Evolutionary conservation across 1,140 invertebrate species (phyloP), one percentile per base, ranked within the genome.

Genomic region (Tachypleus tridentatus): DNA sequence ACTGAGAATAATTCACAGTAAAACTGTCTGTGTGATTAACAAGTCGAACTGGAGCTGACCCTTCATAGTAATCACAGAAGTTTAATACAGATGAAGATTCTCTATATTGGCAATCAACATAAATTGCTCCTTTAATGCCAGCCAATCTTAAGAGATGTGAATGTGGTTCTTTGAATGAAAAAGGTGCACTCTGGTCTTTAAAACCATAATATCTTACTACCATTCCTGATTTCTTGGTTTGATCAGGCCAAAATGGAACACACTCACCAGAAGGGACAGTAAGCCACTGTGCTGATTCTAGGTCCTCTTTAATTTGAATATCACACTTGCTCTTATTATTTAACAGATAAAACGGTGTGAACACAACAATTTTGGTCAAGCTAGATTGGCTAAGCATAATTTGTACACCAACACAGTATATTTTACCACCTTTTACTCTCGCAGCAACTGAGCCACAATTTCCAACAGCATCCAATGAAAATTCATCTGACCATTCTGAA

Each of bases 401-500:
- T 63, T 49, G 49, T 56, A 58, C 54, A 64, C 70, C 71, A 64
- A 79, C 77, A 63, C 77, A 75, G 69, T 73, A 78, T 11, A 68
- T 71, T 58, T 69, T 60, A 63, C 67, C 72, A 64, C 72, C 66
- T 47, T 88, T 86, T 51, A 82, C 80, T 74, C 87, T 87, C 73
- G 95, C 98, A 9, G 80, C 80, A 0, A 99, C 85, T 8, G 87
- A 85, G 57, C 95, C 96, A 61, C 89, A 87, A 65, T 91, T 97
- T 4, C 96, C 96, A 11, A 94, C 94, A 47, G 93, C 93, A 75
- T 99, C 96, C 59, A 99, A 79, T 0, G 96, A 91, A 75, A 99
- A 98, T 75, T 94, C 94, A 64, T 97, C 91, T 3, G 93, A 97
- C 93, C 92, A 98, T 64, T 93, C 87, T 5, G 91, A 89, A 69